Conservation (phyloP, 1,140 invertebrate species). For the Triops cancriformis region DNA sequence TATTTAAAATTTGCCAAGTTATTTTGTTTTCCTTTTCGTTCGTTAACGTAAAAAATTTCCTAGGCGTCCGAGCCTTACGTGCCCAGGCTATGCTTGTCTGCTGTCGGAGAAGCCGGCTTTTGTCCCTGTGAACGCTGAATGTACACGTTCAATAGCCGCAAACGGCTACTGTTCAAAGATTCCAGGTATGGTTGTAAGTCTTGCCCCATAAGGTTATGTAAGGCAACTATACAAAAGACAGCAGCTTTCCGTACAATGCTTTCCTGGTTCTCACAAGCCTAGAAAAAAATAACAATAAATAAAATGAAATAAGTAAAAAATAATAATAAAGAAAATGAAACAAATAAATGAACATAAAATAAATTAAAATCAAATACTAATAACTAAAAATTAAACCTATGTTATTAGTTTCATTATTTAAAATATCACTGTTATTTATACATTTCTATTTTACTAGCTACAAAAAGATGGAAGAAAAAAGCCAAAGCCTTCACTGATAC, state of each 20-base stretch:
- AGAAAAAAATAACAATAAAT: slow-evolving; percentile 35
- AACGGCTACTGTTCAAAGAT: slow-evolving; percentile 72
- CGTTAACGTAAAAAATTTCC: background rate
- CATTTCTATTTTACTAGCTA: no score
- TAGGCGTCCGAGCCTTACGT: background rate
- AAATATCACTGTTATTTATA: no score
- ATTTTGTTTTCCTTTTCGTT: background rate
- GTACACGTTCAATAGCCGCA: slow-evolving; percentile 63
- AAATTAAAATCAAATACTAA: no score
- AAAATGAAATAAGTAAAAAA: slow-evolving; percentile 22
- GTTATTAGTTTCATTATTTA: no score
- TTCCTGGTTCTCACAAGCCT: slow-evolving; percentile 79
- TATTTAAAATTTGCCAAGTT: slow-evolving; percentile 7
- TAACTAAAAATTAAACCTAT: no score
- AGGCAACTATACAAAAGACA: slow-evolving; percentile 90
- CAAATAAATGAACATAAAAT: slow-evolving; percentile 14
- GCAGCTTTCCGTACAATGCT: slow-evolving; percentile 85
- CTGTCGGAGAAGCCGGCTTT: background rate
- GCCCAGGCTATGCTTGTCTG: background rate
- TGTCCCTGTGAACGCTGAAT: slow-evolving; percentile 51
- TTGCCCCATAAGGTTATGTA: slow-evolving; percentile 77
- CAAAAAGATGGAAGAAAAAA: no score
- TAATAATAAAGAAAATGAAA: slow-evolving; percentile 28
- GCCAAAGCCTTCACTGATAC: no score
- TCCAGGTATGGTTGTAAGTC: slow-evolving; percentile 69